Conservation (phyloP, 92 coral and sea anemone species). For the Epizoanthus ramosus region DNA sequence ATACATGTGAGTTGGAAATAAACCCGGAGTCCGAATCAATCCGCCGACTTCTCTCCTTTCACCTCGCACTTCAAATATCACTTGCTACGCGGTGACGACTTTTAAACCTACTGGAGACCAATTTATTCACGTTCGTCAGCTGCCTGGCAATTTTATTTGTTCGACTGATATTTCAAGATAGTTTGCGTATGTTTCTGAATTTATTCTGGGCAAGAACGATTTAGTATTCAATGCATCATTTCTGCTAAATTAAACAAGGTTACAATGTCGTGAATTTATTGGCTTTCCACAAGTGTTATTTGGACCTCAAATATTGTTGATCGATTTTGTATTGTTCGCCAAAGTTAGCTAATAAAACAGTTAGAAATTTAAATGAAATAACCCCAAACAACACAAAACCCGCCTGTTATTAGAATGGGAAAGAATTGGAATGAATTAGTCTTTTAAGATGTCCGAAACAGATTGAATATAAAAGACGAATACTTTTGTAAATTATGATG, state of each 20-base stretch:
- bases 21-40: too few species aligned
- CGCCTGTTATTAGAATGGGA: neutral
- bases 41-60: neutral
- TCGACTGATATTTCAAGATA: neutral
- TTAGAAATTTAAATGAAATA: constrained; percentile 56
- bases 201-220: neutral
- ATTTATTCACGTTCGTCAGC: constrained; percentile 27
- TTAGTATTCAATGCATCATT: neutral
- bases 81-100: neutral
- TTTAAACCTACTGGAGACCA: constrained; percentile 16
- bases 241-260: constrained; percentile 9
- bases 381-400: neutral
- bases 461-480: neutral
- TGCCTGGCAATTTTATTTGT: constrained; percentile 15
- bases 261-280: neutral
- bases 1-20: too few species aligned
- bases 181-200: constrained; percentile 15
- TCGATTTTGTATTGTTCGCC: constrained; percentile 43
- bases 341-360: constrained; percentile 45
- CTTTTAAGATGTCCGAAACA: neutral
- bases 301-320: constrained; percentile 6
- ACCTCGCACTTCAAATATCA: neutral
- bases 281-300: neutral
- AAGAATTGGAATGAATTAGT: neutral
- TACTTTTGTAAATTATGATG: neutral